phyloP scores from a whole-genome alignment of 35 echinoderm and acorn worm species.

The Lytechinus pictus region DNA sequence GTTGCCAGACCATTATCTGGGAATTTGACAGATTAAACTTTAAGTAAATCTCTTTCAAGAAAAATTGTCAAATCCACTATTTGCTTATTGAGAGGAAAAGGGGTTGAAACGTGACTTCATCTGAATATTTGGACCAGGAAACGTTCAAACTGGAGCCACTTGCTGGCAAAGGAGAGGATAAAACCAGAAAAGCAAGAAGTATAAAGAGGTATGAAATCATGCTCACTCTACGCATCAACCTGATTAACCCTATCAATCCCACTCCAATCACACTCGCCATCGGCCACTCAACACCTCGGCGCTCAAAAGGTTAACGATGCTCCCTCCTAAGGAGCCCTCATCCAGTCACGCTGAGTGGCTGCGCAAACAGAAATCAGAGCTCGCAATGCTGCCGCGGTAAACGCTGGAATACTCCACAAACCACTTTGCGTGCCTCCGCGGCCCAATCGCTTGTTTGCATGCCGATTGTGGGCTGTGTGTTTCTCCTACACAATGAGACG shows the following conservation, averaged over 20 bases:
- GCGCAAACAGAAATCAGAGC: constrained; percentile 28
- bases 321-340: neutral
- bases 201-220: neutral
- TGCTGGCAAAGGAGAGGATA: neutral
- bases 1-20: neutral
- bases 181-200: neutral
- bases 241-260: neutral
- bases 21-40: neutral
- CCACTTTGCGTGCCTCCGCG: constrained; percentile 25
- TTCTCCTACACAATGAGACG: neutral
- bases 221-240: neutral
- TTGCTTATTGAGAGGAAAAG: neutral
- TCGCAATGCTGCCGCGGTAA: constrained; percentile 19
- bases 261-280: neutral
- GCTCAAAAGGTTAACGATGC: constrained; percentile 10
- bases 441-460: constrained; percentile 6
- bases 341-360: constrained; percentile 19
- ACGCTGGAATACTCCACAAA: constrained; percentile 32
- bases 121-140: neutral
- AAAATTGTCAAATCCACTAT: neutral
- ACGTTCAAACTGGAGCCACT: neutral
- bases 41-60: neutral
- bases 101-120: neutral
- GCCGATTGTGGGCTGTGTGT: neutral
- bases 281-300: neutral